Conservation (phyloP, 1,140 invertebrate species). For the Lerema accius region DNA sequence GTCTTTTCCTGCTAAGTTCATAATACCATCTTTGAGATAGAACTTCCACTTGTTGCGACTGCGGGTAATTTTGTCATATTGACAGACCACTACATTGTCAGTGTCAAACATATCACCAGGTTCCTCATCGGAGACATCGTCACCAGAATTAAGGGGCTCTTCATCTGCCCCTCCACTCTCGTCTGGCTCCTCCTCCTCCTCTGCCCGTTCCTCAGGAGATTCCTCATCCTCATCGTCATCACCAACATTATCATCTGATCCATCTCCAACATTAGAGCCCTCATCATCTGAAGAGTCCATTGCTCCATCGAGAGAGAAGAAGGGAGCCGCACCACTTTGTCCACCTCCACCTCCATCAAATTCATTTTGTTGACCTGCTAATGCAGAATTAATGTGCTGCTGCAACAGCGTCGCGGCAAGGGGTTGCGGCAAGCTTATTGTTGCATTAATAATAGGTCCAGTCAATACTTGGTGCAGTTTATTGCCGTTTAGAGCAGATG, state of each 20-base stretch:
- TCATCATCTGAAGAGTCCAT: conserved; percentile 80
- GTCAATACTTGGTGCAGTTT: conserved; percentile 87
- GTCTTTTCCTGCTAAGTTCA: conserved; percentile 99
- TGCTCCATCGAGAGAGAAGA: conserved; percentile 75
- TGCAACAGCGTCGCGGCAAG: conserved; percentile 91
- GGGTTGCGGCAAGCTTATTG: conserved; percentile 90
- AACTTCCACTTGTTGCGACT: conserved; percentile 99
- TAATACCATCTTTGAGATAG: conserved; percentile 99
- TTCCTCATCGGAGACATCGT: conserved; percentile 99
- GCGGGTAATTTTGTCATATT: conserved; percentile 99
- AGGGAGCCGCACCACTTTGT: conserved; percentile 66
- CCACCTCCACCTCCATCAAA: conserved; percentile 76
- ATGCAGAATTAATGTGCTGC: conserved; percentile 92
- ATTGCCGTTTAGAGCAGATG: conserved; percentile 89
- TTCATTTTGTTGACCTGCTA: conserved; percentile 75
- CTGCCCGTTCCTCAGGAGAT: conserved; percentile 81
- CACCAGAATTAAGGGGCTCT: conserved; percentile 97
- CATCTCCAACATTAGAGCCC: conserved; percentile 84
- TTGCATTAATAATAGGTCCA: conserved; percentile 92
- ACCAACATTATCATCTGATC: conserved; percentile 89
- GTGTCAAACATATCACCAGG: conserved; percentile 97
- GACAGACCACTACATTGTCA: conserved; percentile 99
- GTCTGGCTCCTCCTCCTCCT: conserved; percentile 85
- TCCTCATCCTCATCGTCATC: conserved; percentile 89
- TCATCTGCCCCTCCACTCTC: conserved; percentile 90